These are phyloP conservation scores for Drosophila suboccidentalis DNA, from an alignment of 2,888 invertebrate species.

Conservation along the genomic window DNA sequence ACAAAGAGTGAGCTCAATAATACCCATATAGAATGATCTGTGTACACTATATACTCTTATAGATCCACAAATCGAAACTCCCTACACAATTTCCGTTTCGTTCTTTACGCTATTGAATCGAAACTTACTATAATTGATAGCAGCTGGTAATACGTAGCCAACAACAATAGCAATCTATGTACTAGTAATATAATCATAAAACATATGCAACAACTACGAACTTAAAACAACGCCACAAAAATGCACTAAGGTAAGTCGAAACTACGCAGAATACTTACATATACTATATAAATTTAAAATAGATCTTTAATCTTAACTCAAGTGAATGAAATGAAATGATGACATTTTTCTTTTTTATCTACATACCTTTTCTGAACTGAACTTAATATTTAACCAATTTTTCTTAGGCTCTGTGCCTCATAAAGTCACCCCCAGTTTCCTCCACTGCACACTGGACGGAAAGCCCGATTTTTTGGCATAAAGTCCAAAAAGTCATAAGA, in stretches of 20 bases:
- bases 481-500: no score
- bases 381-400: no score
- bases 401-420: no score
- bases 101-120: constrained; percentile 34
- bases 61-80: constrained; percentile 27
- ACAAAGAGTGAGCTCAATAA: constrained; percentile 6
- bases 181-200: constrained; percentile 30
- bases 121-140: constrained; percentile 46
- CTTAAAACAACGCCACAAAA: constrained; percentile 36
- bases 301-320: background rate
- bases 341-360: no score
- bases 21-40: constrained; percentile 6
- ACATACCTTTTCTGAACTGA: background rate
- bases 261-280: no score
- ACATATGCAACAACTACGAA: constrained; percentile 43
- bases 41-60: constrained; percentile 3
- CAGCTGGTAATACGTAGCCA: constrained; percentile 48
- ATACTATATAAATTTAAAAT: no score
- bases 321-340: no score
- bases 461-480: no score
- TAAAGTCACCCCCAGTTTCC: no score
- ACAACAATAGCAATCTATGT: constrained; percentile 39
- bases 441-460: no score
- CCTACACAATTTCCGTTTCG: constrained; percentile 34
- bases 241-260: constrained; percentile 49